A percentile compares a stretch with the other conserved stretches of the same genome.
Evolutionary conservation across 2,113 vertebrate species (phyloP).

Genomic region (Oncorhynchus masou): DNA sequence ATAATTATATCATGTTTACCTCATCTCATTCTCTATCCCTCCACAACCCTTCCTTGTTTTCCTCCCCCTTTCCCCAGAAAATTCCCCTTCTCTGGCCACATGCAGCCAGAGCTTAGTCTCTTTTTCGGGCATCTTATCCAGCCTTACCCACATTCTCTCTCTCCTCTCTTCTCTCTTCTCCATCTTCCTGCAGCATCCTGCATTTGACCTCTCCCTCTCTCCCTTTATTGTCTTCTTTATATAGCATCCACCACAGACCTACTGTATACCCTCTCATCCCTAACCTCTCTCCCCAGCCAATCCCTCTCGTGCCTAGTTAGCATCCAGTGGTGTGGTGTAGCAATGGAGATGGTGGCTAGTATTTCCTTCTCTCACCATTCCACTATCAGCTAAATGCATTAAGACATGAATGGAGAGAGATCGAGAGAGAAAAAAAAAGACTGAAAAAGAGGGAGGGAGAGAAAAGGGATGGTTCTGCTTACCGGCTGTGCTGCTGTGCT

Average conservation of each 20-base stretch:
- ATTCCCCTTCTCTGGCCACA: no score
- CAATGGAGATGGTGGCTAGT: slow-evolving; percentile 9
- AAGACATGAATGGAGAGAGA: neutral
- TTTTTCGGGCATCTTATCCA: no score
- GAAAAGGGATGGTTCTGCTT: slow-evolving; percentile 52
- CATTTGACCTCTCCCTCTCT: neutral
- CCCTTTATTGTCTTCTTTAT: slow-evolving; percentile 14
- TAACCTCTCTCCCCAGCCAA: slow-evolving; percentile 35
- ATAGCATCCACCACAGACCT: slow-evolving; percentile 36
- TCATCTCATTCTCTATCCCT: slow-evolving; percentile 26
- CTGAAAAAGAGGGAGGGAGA: slow-evolving; percentile 1
- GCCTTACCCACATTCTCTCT: no score
- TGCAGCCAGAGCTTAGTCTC: no score
- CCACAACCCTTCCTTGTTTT: slow-evolving; percentile 1
- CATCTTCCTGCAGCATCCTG: neutral
- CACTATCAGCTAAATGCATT: neutral
- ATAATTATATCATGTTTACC: no score
- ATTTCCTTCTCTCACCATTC: neutral
- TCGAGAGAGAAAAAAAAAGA: slow-evolving; percentile 9
- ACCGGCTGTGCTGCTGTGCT: slow-evolving; percentile 62
- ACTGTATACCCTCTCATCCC: slow-evolving; percentile 27
- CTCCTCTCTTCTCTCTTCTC: neutral
- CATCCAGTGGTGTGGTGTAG: slow-evolving; percentile 49
- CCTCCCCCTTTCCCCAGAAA: no score
- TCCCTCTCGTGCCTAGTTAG: slow-evolving; percentile 17